These are phyloP conservation scores for Eristalinus sepulchralis DNA, from an alignment of 2,888 invertebrate species.

Conservation along the genomic window DNA sequence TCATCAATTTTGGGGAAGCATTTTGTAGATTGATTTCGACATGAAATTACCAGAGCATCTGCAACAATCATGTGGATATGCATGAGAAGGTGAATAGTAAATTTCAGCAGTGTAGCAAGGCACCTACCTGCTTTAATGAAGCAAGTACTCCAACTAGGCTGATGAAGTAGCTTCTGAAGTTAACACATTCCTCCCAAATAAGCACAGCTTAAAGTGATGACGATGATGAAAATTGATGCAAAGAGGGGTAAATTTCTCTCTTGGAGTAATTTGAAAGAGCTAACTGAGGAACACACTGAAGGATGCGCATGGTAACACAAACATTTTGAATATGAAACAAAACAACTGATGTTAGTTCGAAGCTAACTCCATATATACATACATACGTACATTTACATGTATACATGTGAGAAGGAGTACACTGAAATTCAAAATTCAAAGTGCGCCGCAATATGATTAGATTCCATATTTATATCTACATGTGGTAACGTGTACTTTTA, in stretches of 20 bases:
- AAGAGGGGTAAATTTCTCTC: neutral
- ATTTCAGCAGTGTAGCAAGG: neutral
- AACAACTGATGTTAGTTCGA: too few relatives aligned
- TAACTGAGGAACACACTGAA: neutral
- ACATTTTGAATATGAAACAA: neutral
- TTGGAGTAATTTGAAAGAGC: neutral
- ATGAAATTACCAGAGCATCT: neutral
- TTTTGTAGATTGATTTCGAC: conserved; percentile 5
- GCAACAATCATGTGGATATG: neutral
- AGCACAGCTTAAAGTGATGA: neutral
- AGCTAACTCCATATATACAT: too few relatives aligned
- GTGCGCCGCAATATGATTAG: too few relatives aligned
- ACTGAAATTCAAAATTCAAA: too few relatives aligned
- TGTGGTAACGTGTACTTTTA: too few relatives aligned
- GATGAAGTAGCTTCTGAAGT: neutral
- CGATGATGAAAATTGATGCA: neutral
- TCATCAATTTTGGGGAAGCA: neutral
- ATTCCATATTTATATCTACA: too few relatives aligned
- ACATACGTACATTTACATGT: too few relatives aligned
- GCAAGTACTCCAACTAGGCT: neutral
- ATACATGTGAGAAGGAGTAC: too few relatives aligned
- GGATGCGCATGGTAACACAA: neutral
- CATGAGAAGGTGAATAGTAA: neutral
- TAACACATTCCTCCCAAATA: neutral
- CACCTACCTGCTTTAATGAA: neutral